These are phyloP conservation scores for Bombus picipes DNA, from an alignment of 1,140 invertebrate species.

Conservation along the genomic window DNA sequence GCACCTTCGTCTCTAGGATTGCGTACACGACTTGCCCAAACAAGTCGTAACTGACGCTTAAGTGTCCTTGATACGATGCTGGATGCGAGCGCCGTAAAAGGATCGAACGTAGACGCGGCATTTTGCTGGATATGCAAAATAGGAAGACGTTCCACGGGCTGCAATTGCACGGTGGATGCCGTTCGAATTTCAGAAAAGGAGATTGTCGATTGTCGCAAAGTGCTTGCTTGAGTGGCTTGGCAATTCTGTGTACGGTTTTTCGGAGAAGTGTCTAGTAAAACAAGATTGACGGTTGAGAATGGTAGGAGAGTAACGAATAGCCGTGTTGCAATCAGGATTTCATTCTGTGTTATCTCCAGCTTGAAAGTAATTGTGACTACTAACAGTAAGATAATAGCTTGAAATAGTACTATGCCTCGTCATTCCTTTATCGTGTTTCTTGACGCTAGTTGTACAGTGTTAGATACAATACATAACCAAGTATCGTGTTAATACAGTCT, in stretches of 20 bases:
- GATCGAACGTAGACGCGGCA: constrained; percentile 11
- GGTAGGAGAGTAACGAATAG: neutral
- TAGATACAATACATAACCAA: no score
- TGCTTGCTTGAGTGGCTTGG: neutral
- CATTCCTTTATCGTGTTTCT: no score
- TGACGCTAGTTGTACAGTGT: no score
- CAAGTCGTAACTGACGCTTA: constrained; percentile 25
- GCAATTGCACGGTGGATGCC: neutral
- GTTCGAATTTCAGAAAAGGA: neutral
- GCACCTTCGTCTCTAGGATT: constrained; percentile 37
- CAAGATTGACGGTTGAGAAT: neutral
- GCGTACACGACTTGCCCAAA: constrained; percentile 32
- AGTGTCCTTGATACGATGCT: constrained; percentile 36
- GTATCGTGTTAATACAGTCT: no score
- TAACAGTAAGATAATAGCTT: no score
- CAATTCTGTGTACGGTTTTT: neutral
- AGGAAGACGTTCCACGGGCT: neutral
- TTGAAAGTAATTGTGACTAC: no score
- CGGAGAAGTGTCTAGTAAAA: neutral
- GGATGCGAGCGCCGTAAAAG: constrained; percentile 35
- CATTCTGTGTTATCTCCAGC: neutral
- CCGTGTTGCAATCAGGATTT: neutral
- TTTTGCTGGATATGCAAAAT: neutral
- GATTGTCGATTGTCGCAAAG: neutral
- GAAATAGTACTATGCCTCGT: no score